These are phyloP conservation scores for Sylvia atricapilla DNA, from an alignment of 2,113 vertebrate genomes.

Conservation along the genomic window DNA sequence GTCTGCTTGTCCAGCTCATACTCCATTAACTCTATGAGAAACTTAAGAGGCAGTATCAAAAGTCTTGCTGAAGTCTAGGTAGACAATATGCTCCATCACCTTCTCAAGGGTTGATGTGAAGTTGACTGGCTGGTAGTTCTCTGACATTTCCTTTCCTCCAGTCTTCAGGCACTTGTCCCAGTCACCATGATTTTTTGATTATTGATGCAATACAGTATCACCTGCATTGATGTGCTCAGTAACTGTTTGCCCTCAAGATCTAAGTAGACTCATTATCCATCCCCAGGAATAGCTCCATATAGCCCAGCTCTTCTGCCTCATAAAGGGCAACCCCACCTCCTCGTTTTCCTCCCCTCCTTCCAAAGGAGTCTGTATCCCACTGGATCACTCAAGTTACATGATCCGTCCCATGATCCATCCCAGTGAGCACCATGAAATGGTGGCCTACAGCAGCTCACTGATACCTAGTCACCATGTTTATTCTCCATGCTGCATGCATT, in stretches of 20 bases:
- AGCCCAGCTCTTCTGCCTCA: background rate
- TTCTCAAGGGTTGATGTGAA: background rate
- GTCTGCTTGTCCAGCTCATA: background rate
- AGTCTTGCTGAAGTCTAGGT: background rate
- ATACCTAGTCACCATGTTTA: background rate
- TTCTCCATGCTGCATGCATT: background rate
- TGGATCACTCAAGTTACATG: rapidly evolving
- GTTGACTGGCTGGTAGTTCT: background rate
- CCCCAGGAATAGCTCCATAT: background rate
- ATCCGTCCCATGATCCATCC: background rate
- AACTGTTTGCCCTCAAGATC: background rate
- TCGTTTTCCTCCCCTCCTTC: background rate
- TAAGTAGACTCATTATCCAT: background rate
- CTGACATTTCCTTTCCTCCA: background rate
- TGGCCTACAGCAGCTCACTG: background rate
- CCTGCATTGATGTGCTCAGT: background rate
- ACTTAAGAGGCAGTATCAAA: background rate
- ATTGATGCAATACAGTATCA: background rate
- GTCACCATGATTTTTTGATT: background rate
- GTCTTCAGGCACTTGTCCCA: background rate
- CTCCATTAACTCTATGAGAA: background rate
- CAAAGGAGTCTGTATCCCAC: background rate
- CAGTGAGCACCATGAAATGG: background rate
- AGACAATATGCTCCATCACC: background rate
- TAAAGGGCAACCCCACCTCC: background rate